phyloP scores from a whole-genome alignment of 2,797 vertebrate genomes.

The Falco concolor region DNA sequence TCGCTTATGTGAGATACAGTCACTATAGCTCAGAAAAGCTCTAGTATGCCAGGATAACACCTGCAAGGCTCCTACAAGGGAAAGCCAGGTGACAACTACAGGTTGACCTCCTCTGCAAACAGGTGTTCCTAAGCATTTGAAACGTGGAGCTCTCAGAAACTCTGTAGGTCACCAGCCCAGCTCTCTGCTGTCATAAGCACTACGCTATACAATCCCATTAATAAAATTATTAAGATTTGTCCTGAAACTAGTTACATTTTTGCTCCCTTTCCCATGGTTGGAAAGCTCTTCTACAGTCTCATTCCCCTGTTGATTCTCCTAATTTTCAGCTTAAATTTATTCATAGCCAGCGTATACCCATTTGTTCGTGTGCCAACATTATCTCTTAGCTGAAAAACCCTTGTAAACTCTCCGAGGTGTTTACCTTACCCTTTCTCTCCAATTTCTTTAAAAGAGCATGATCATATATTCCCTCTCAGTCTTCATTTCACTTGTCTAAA shows the following conservation, averaged over 20 bases:
- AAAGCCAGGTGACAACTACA: not conserved
- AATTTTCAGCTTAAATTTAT: conserved; percentile 29
- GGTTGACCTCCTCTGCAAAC: not conserved
- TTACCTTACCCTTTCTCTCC: not conserved
- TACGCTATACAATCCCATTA: not conserved
- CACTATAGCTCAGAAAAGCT: not conserved
- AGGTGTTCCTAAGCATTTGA: not conserved
- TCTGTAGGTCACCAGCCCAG: not conserved
- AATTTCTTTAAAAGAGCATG: not conserved
- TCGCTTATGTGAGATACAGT: not conserved
- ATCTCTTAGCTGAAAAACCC: not conserved
- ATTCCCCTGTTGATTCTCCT: not conserved
- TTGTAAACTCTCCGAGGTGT: not conserved
- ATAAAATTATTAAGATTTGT: not conserved
- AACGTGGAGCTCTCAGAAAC: not conserved
- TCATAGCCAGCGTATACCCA: not conserved
- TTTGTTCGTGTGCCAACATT: not conserved
- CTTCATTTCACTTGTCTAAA: not conserved
- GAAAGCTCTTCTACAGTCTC: not conserved
- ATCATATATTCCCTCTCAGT: not conserved
- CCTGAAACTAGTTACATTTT: not conserved
- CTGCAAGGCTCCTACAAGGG: not conserved
- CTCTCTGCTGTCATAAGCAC: not conserved
- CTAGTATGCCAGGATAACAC: not conserved
- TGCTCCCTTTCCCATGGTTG: not conserved